Evolutionary conservation across 2,797 vertebrate species (phyloP), one percentile per base, ranked within the genome.

Genomic region (Emydoidea blandingii): DNA sequence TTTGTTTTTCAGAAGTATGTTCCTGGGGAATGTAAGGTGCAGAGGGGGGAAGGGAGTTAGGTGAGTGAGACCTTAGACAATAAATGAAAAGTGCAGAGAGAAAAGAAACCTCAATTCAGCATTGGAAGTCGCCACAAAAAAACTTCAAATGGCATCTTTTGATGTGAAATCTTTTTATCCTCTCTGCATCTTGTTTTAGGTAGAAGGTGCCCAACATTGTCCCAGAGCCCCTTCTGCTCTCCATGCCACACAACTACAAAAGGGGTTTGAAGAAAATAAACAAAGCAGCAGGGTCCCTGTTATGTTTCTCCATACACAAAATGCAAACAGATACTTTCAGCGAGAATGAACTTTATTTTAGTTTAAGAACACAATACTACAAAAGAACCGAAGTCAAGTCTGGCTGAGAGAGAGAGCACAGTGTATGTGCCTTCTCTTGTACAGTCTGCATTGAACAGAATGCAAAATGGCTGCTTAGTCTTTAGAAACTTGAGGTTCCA

Each of bases 81-180:
- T 92, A 94, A 93, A 95, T 94, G 92, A 94, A 95, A 96, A 57
- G 11, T 56, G 83, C 81, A 92, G 15, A 94, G 90, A 95, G 90
- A 97, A 97, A 89, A 97, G 92, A 97, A 96, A 72, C 87, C 94
- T 94, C 78, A 53, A 54, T 97, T 94, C 44, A 93, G 78, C 89
- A 91, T 56, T 95, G 95, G 96, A 97, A 98, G 93, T 93, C 94
- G 29, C 47, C 94, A 57, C 37, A 91, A 95, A 74, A 92, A 92
- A 84, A 89, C 97, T 97, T 98, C 97, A 98, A 98, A 98, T 97
- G 85, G 86, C 91, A 94, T 97, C 84, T 94, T 97, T 86, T 97
- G 97, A 98, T 97, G 97, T 88, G 57, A 93, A 85, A n/a, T 91
- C 91, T 85, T 92, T 97, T 97, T 89, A 97, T 98, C 85, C 94